Evolutionary conservation across 2,797 vertebrate genomes (phyloP), one percentile per base, ranked within the genome.

Genomic region (Meriones psammophilus): DNA sequence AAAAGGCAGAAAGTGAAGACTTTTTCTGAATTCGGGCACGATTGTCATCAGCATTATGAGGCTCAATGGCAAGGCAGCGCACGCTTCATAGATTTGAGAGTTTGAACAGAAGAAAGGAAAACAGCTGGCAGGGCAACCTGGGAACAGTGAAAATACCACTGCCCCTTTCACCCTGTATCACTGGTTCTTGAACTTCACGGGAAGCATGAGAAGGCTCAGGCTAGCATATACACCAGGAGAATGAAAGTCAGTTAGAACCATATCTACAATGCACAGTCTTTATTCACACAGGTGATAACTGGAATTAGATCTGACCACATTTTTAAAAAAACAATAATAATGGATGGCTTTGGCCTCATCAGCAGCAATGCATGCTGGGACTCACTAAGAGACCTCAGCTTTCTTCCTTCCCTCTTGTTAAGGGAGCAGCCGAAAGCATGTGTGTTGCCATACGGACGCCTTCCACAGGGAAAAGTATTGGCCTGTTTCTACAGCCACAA

Each of bases 181-280:
- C 13, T 8, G 30, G 17, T 86, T 69, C 68, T 68, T 60, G 6
- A 13, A 3, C 8, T 18, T 2, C 24, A 22, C 30, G 18, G 56
- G 54, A 79, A 60, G 4, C 36, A 0, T 17, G 26, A 22, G 42
- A 33, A 84, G 13, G 24, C 22, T 30, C 15, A 50, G 69, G 87
- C 42, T 46, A 8, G 0, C 36, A n/a, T 2, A 0, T 22, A 15
- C 24, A 0, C 0, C 1, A 1, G 46, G 0, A 20, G 36, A 64
- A 54, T 68, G 42, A 60, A 4, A 58, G 22, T 39, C 60, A 30
- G 18, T 56, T 22, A 58, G 36, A 77, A 46, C 71, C 22, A 13
- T 64, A 2, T 60, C 91, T 80, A 5, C 81, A 76, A 86, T 73
- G 54, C 33, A 22, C 1, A 1, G 56, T n/a, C 77, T 73, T 77